Evolutionary conservation across 2,888 invertebrate genomes (phyloP).

Genomic region (Laothoe populi): DNA sequence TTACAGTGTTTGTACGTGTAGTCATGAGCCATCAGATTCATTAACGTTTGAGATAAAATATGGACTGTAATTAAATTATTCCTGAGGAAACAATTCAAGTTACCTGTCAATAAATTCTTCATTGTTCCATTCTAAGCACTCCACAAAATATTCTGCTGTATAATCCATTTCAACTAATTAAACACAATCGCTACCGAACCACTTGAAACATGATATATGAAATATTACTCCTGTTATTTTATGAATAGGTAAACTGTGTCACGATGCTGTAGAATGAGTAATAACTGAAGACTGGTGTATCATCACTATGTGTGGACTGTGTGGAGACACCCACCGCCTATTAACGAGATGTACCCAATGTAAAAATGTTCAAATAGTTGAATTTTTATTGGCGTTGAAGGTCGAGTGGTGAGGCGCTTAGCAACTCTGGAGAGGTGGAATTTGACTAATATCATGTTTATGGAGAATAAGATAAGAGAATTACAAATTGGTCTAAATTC

Average conservation of each 20-base stretch:
- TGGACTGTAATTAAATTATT: too few species aligned
- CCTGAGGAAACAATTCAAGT: too few species aligned
- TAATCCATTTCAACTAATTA: neutral
- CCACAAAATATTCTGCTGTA: neutral
- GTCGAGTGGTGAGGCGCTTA: neutral
- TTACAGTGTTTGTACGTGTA: too few species aligned
- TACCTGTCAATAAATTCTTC: neutral
- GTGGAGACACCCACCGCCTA: neutral
- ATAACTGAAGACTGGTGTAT: neutral
- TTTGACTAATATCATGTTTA: neutral
- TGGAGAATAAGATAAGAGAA: too few species aligned
- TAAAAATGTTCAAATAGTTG: slow-evolving; percentile 1
- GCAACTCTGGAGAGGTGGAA: neutral
- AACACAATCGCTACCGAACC: slow-evolving; percentile 5
- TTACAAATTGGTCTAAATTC: too few species aligned
- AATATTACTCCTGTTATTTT: neutral
- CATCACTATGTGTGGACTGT: neutral
- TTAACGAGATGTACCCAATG: neutral
- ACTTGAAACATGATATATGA: slow-evolving; percentile 16
- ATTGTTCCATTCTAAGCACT: neutral
- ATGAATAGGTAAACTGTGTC: slow-evolving; percentile 5
- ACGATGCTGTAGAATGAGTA: too few species aligned
- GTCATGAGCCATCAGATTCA: too few species aligned
- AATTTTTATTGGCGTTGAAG: slow-evolving; percentile 4
- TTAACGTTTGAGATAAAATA: too few species aligned